Conservation (phyloP, 2,888 invertebrate genomes). For the Salpingus planirostris region DNA sequence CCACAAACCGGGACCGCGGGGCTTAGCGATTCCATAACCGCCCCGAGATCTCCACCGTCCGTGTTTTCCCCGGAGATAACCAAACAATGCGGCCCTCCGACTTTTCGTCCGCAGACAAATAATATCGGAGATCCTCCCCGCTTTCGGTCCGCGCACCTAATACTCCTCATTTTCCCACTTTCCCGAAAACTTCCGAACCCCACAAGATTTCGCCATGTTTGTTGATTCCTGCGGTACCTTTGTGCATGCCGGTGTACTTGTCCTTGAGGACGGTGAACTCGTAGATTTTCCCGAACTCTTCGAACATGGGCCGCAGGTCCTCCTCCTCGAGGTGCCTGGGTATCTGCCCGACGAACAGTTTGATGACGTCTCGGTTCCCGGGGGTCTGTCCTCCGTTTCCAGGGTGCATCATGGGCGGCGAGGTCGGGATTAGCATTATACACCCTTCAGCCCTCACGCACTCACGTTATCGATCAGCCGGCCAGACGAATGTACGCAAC, state of each 20-base stretch:
- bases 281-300: slow-evolving; percentile 87
- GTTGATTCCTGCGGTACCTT: no score
- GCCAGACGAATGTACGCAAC: slow-evolving; percentile 21
- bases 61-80: no score
- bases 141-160: background rate
- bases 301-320: slow-evolving; percentile 81
- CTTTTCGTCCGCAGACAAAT: background rate
- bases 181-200: background rate
- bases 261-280: slow-evolving; percentile 92
- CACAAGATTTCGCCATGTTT: background rate
- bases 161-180: background rate
- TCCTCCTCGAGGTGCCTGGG: slow-evolving; percentile 83
- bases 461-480: slow-evolving; percentile 19
- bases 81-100: background rate
- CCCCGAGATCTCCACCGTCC: no score
- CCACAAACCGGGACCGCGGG: no score
- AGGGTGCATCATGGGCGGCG: slow-evolving; percentile 29
- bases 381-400: slow-evolving; percentile 11
- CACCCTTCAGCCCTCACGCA: slow-evolving; percentile 7
- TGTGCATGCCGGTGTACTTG: slow-evolving; percentile 91
- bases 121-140: slow-evolving; percentile 1
- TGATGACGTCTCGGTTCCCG: slow-evolving; percentile 50
- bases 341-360: slow-evolving; percentile 89
- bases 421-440: slow-evolving; percentile 41
- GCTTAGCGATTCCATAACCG: no score